Evolutionary conservation across 2,888 invertebrate genomes (phyloP), one percentile per base, ranked within the genome.

Genomic region (Caenorhabditis sp.): DNA sequence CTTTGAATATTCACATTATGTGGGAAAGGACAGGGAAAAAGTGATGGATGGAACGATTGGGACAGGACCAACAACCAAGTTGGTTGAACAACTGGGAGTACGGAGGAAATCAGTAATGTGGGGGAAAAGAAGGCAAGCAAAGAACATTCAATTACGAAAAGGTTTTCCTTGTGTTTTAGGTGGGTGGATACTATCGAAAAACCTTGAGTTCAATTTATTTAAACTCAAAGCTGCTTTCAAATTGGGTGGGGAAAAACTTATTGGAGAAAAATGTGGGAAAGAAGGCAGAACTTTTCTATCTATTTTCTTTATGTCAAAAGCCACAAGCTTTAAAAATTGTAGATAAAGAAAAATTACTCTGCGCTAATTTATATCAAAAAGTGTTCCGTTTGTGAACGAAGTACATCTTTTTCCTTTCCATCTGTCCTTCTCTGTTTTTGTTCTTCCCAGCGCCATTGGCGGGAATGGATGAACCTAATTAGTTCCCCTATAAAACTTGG

Each of bases 401-500:
- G 51, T 65, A 58, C 72, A 74, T 24, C 18, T 47, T 47, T 9
- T 47, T 40, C 40, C 2, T 5, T 40, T 9, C 32, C 9, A 4
- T 40, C 62, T 62, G 53, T 32, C 20, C 55, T 40, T 55, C 56
- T 60, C 32, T 44, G 55, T 55, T 56, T 32, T 56, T 56, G 32
- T 32, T 56, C 35, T 24, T 20, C n/a, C 6, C 50, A 2, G 44
- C 20, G 18, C 0, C 15, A 5, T 55, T 11, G 28, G 22, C 20
- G 9, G 32, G 32, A 32, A 32, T 4, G 50, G 18, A 76, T 67
- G 61, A 58, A 67, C 37, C 76, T 67, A 76, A 67, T 67, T 76
- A 76, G 37, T 22, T 24, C 20, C 40, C 15, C 76, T 76, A 76
- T 76, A 76, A 76, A 76, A 76, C n/a, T 32, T 22, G 22, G 9